Conservation (phyloP, 2,797 vertebrate genomes). For the Pogonophryne albipinna region DNA sequence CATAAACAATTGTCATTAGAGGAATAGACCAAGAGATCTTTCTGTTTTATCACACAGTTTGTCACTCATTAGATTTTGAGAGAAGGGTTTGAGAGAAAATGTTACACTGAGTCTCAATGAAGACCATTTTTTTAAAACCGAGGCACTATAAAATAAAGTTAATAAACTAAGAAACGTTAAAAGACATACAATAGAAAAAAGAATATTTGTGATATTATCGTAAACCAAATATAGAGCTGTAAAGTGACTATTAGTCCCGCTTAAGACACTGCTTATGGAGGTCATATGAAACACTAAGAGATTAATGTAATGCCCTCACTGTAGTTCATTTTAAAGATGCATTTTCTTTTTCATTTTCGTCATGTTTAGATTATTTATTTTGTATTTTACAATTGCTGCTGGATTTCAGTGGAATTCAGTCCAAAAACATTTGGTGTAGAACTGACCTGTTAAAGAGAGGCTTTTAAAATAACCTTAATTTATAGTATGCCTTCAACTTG, state of each 20-base stretch:
- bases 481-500: conserved; percentile 65
- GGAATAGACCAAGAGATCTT: no score
- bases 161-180: conserved; percentile 6
- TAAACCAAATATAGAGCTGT: not conserved
- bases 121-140: not conserved
- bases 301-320: conserved; percentile 27
- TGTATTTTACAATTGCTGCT: conserved; percentile 27
- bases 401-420: conserved; percentile 35
- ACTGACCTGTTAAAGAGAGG: conserved; percentile 37
- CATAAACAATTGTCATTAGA: not conserved
- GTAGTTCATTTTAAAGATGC: not conserved
- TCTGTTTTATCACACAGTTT: not conserved
- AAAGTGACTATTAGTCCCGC: not conserved
- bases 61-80: not conserved
- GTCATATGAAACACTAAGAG: conserved; percentile 9
- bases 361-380: conserved; percentile 42
- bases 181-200: conserved; percentile 8
- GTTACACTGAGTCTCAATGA: not conserved
- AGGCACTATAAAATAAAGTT: conserved; percentile 7
- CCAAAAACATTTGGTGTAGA: conserved; percentile 32
- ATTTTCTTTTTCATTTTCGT: conserved; percentile 9
- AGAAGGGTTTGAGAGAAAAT: not conserved
- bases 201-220: conserved; percentile 1
- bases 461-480: conserved; percentile 34
- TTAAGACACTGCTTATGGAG: not conserved